Evolutionary conservation across 2,888 invertebrate species (phyloP), one percentile per base, ranked within the genome.

Genomic region (Scelioninae gen. 2): DNA sequence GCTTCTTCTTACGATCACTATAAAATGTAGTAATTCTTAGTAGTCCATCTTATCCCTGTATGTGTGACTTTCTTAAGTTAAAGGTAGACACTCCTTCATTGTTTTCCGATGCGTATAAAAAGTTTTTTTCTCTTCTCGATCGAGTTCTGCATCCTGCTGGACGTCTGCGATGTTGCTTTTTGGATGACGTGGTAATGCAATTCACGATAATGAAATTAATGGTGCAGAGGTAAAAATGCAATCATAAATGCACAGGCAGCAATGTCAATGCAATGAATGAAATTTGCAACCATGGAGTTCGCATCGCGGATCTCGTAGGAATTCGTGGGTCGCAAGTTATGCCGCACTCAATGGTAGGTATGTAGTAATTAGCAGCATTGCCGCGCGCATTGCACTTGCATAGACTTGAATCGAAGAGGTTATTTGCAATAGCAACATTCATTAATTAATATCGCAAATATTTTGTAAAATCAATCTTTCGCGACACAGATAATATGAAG

Each of bases 301-400:
- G 71, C 68, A 74, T 71, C 75, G 69, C 45, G 68, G 72, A 72
- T 75, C 67, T 76, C 79, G 73, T 73, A 78, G 84, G 84, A 83
- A 85, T 85, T 82, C 81, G 77, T 80, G 82, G 82, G 81, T 81
- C 82, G 82, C 80, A 81, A 83, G 84, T 84, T 84, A 85, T 85
- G 84, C 83, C 81, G 81, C 81, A 81, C 82, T 82, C 82, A 60
- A 70, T 69, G 80, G 78, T 81, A 67, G 85, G 84, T 82, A 85
- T 85, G 85, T 81, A 81, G 83, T 84, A 85, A 85, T 85, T 85
- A 85, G 84, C 83, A 83, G 81, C 82, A 85, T 84, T 82, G 83
- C 81, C 79, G 76, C 72, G 73, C 73, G 69, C 73, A 67, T 63
- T 74, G 71, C 65, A 61, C 72, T 72, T 72, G 69, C 67, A 58